Evolutionary conservation across 2,888 invertebrate species (phyloP).

Genomic region (Drosophila melanosoma): DNA sequence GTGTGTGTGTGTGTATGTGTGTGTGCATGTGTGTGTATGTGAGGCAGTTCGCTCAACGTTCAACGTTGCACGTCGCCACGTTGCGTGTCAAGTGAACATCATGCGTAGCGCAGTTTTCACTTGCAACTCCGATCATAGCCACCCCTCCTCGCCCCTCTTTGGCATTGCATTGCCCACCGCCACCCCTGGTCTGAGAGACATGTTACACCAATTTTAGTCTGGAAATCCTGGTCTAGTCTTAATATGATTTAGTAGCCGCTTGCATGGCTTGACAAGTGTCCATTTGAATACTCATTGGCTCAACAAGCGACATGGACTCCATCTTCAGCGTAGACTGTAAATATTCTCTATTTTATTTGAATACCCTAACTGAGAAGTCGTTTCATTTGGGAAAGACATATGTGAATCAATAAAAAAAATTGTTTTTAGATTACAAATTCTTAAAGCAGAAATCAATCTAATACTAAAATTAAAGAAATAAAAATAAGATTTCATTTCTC

Average conservation of each 20-base stretch:
- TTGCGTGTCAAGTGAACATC: conserved; percentile 84
- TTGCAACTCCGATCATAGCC: conserved; percentile 18
- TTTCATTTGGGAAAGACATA: background rate
- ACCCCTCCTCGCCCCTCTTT: background rate
- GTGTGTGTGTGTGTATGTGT: too few species aligned
- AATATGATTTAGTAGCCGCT: conserved; percentile 83
- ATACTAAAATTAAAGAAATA: too few species aligned
- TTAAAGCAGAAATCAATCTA: background rate
- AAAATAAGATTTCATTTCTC: too few species aligned
- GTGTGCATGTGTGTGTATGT: conserved; percentile 3
- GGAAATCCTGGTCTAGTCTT: conserved; percentile 81
- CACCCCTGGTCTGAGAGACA: conserved; percentile 48
- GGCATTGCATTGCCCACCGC: background rate
- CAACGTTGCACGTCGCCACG: conserved; percentile 52
- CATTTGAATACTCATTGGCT: conserved; percentile 84
- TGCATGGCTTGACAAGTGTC: conserved; percentile 84
- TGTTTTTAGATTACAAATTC: too few species aligned
- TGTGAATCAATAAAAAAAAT: too few species aligned
- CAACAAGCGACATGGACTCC: conserved; percentile 64
- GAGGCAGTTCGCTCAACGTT: conserved; percentile 30
- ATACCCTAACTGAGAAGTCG: background rate
- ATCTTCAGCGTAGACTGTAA: conserved; percentile 15
- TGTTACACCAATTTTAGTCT: conserved; percentile 79
- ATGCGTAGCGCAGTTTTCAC: conserved; percentile 76
- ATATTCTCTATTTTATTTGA: background rate